Evolutionary conservation across 2,113 vertebrate genomes (phyloP), one percentile per base, ranked within the genome.

Genomic region (Gobio gobio): DNA sequence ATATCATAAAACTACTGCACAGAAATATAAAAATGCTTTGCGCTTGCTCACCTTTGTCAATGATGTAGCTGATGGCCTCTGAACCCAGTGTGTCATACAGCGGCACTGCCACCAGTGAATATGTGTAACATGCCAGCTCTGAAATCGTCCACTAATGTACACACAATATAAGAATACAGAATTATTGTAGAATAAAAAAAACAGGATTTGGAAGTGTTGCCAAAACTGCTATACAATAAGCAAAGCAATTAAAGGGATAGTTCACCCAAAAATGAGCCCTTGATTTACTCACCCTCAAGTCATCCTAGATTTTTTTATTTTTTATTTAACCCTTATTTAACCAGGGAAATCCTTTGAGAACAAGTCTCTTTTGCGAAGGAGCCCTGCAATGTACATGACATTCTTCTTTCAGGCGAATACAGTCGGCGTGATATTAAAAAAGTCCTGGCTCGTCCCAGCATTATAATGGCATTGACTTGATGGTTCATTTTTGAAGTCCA

Each of bases 1-100:
- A 43, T 40, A 24, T 43, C 3, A 51, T 22, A 18, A 29, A 18
- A 33, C 70, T 45, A n/a, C 4, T 51, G n/a, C n/a, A 75, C 73
- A 29, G 45, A 63, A 61, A 9, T 45, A 5, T 24, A 22, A 12
- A 47, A 20, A 68, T 20, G 64, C 1, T 68, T 33, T 68, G 29
- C 3, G 12, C 24, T 2, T 74, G 80, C 91, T 3, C 94, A 99
- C 98, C 97, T 97, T 93, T 97, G 87, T 98, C 95, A 63, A 99
- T 89, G 86, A 97, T 95, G 91, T 96, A 97, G 0, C 89, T 89
- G 84, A 99, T 98, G 54, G 98, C 96, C 63, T 99, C 97, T 0
- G 86, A 43, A 87, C 98, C 98, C 24, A 99, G 95, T 0, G 98
- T 99, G 85, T 99, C 98, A 0, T 99, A 99, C 51, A 99, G 94